Evolutionary conservation across 2,797 vertebrate species (phyloP), one percentile per base, ranked within the genome.

Genomic region (Eospalax fontanierii): DNA sequence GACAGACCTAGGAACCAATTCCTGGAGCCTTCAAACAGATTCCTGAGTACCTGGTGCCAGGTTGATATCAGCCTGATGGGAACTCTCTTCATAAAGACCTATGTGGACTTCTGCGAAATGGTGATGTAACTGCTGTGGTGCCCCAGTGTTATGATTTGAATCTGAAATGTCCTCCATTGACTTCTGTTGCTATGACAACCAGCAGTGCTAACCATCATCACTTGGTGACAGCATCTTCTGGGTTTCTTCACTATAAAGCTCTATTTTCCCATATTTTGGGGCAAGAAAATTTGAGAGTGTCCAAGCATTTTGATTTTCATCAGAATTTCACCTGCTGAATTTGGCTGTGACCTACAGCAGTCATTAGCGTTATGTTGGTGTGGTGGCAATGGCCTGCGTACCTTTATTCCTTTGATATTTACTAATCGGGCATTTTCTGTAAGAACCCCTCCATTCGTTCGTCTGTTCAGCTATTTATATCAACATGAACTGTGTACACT

Each of bases 91-190:
- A 30, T 11, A 57, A 8, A 30, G 30, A 88, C 89, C 28, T 54
- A 12, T 15, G 14, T 54, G 50, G 50, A 54, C 50, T 46, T 38
- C 76, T 7, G 0, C 0, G 1, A 38, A 1, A 19, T 0, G 2
- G 61, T 19, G 30, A 59, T 2, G 0, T 54, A 10, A 59, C 43
- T 9, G 0, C 9, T 5, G 6, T 0, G 7, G 21, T 28, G 40
- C 82, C 46, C 82, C 28, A 65, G 12, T 38, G 43, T 19, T n/a
- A 57, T 38, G 6, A 4, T 12, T 28, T 54, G 54, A 83, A 21
- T 70, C 83, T 85, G 9, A 15, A 85, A 22, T 71, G 22, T 24
- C 66, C 28, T 33, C 24, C 46, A 70, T 15, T 19, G 46, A 33
- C 4, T 22, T 66, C 11, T 12, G 11, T 38, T 14, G 2, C 33